phyloP scores from a whole-genome alignment of 1,140 invertebrate genomes.

The Anthonomus grandis region DNA sequence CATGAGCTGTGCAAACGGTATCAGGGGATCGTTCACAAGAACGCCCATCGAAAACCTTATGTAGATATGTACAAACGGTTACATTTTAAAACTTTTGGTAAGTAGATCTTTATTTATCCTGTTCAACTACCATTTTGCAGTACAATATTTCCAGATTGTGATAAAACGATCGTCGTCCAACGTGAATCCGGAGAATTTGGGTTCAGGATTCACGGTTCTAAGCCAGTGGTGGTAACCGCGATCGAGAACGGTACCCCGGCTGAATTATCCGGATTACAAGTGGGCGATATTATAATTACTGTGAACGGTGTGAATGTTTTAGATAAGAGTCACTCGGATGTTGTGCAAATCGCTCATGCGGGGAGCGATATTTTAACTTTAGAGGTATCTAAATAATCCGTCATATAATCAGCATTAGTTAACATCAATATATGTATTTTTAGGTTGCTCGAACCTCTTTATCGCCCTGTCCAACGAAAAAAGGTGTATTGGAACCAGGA shows the following conservation, averaged over 20 bases:
- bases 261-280: slow-evolving; percentile 84
- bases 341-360: slow-evolving; percentile 89
- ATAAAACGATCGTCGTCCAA: slow-evolving; percentile 79
- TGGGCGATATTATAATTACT: slow-evolving; percentile 90
- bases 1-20: slow-evolving; percentile 82
- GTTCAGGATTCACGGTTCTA: slow-evolving; percentile 91
- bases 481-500: no score
- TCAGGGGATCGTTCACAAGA: slow-evolving; percentile 80
- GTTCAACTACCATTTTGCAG: no score
- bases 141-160: slow-evolving; percentile 66
- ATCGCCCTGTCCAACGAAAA: neutral
- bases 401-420: neutral
- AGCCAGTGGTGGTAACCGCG: slow-evolving; percentile 91
- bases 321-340: slow-evolving; percentile 89
- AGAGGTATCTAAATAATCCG: slow-evolving; percentile 58
- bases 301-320: slow-evolving; percentile 89
- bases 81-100: slow-evolving; percentile 80
- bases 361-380: slow-evolving; percentile 81
- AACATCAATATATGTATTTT: slow-evolving; percentile 44
- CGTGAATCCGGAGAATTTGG: slow-evolving; percentile 88
- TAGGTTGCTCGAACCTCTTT: slow-evolving; percentile 10
- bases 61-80: slow-evolving; percentile 86
- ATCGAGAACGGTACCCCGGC: slow-evolving; percentile 90
- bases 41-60: slow-evolving; percentile 88
- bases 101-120: no score